These are phyloP conservation scores for Drosophila sucinea DNA, from an alignment of 1,140 invertebrate genomes.

Conservation along the genomic window DNA sequence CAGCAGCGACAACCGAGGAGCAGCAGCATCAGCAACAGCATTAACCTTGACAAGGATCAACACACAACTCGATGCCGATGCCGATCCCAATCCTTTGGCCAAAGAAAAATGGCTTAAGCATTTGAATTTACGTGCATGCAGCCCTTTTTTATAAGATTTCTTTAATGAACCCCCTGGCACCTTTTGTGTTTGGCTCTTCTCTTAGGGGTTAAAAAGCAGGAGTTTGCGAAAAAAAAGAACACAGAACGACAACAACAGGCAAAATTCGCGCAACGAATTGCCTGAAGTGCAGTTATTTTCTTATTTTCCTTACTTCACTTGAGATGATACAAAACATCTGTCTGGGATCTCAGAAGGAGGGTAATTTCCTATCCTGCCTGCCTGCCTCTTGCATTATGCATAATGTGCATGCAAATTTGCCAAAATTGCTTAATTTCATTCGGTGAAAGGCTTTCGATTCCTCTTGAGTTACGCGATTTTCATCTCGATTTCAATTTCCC, in stretches of 20 bases:
- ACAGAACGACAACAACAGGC: neutral
- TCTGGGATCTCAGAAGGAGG: slow-evolving; percentile 20
- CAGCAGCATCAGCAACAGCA: slow-evolving; percentile 11
- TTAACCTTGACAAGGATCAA: slow-evolving; percentile 47
- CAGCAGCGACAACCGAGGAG: slow-evolving; percentile 24
- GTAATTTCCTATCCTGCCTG: slow-evolving; percentile 25
- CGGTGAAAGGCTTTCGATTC: slow-evolving; percentile 34
- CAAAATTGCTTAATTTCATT: slow-evolving; percentile 70
- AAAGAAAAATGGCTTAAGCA: slow-evolving; percentile 41
- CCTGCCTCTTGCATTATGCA: slow-evolving; percentile 66
- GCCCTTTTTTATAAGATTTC: slow-evolving; percentile 38
- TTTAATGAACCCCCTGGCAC: slow-evolving; percentile 46
- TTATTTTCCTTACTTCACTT: slow-evolving; percentile 22
- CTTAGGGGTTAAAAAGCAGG: slow-evolving; percentile 53
- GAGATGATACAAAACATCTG: slow-evolving; percentile 44
- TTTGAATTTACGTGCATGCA: slow-evolving; percentile 54
- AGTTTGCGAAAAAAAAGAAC: slow-evolving; percentile 47
- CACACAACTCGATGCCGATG: slow-evolving; percentile 44
- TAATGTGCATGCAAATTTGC: slow-evolving; percentile 78
- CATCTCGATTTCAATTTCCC: slow-evolving; percentile 75
- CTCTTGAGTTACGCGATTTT: slow-evolving; percentile 20
- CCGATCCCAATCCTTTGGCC: slow-evolving; percentile 34
- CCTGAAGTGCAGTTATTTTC: slow-evolving; percentile 57
- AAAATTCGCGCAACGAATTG: slow-evolving; percentile 71
- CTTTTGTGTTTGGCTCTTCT: slow-evolving; percentile 32